phyloP scores from a whole-genome alignment of 2,888 invertebrate species.

The Scaeva pyrastri region DNA sequence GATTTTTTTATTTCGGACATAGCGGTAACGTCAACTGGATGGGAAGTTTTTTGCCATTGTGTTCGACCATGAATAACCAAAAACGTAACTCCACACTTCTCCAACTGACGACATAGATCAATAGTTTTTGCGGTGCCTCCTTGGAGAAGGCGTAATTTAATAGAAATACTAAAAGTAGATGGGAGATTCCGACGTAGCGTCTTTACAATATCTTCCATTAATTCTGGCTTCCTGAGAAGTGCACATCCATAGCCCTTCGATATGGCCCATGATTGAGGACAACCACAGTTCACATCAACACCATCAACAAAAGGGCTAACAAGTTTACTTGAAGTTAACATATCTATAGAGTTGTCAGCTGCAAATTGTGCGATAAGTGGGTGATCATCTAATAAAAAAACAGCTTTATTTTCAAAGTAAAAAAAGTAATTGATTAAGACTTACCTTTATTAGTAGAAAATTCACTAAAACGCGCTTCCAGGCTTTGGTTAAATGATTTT shows the following conservation, averaged over 20 bases:
- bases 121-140: constrained; percentile 87
- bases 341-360: constrained; percentile 92
- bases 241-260: constrained; percentile 95
- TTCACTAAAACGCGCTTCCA: constrained; percentile 93
- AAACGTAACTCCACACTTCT: constrained; percentile 94
- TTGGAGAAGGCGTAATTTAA: constrained; percentile 92
- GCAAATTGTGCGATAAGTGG: constrained; percentile 98
- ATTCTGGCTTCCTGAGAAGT: constrained; percentile 92
- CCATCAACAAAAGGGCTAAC: constrained; percentile 94
- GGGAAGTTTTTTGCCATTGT: constrained; percentile 90
- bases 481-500: constrained; percentile 95
- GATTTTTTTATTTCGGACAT: constrained; percentile 89
- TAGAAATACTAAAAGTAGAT: constrained; percentile 92
- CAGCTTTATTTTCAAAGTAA: background rate
- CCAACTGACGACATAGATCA: constrained; percentile 91
- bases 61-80: constrained; percentile 96
- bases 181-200: constrained; percentile 90
- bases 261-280: constrained; percentile 98
- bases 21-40: constrained; percentile 88
- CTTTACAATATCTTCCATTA: constrained; percentile 91
- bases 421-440: background rate
- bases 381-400: constrained; percentile 86
- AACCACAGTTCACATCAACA: constrained; percentile 98
- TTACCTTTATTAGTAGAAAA: constrained; percentile 88
- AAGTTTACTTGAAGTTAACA: constrained; percentile 93